phyloP scores from a whole-genome alignment of 2,113 vertebrate species.

The Bubo scandiacus region DNA sequence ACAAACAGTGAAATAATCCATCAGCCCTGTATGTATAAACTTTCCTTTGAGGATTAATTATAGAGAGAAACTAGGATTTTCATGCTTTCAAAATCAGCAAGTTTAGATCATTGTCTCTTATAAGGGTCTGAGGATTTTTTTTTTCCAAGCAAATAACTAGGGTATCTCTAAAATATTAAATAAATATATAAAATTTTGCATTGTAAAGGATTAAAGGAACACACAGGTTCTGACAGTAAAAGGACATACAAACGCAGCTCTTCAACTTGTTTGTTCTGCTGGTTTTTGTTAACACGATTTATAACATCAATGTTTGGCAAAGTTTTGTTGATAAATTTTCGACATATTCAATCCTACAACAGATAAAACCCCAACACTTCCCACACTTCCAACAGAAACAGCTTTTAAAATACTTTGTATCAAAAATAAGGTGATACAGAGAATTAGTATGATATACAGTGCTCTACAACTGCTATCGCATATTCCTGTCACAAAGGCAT shows the following conservation, averaged over 20 bases:
- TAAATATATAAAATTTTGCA: background rate
- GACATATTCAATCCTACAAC: background rate
- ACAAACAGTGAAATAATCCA: background rate
- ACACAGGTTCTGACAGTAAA: background rate
- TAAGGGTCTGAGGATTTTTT: background rate
- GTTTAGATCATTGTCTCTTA: background rate
- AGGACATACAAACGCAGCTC: background rate
- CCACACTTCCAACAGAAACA: background rate
- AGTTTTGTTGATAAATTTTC: background rate
- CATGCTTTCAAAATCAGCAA: background rate
- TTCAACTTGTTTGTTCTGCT: background rate
- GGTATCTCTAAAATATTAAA: background rate
- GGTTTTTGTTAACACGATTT: background rate
- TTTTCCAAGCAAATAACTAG: background rate
- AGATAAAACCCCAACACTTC: background rate
- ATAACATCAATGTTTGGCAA: background rate
- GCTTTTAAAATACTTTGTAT: background rate
- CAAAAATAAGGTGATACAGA: background rate
- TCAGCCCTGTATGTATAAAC: background rate
- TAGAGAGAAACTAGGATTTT: background rate
- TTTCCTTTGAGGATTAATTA: conserved; percentile 27
- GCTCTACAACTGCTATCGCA: conserved; percentile 18
- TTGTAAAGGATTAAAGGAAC: background rate
- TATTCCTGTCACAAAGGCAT: conserved; percentile 82
- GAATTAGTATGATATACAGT: background rate